Evolutionary conservation across 1,140 invertebrate genomes (phyloP).

Genomic region (Diachasmimorpha longicaudata): DNA sequence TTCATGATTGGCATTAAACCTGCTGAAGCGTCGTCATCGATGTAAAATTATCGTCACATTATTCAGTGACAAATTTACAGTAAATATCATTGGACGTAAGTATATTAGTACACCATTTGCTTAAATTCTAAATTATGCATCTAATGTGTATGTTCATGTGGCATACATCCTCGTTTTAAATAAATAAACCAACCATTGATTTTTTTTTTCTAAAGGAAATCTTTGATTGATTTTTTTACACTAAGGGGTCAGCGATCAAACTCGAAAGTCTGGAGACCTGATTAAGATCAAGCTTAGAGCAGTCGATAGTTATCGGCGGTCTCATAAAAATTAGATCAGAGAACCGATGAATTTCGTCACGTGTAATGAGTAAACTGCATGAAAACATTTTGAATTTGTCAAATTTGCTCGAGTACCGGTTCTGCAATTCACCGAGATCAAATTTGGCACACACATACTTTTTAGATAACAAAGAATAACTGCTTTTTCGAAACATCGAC

Average conservation of each 20-base stretch:
- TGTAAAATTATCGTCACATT: background rate
- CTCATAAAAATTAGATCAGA: no score
- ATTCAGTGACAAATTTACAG: background rate
- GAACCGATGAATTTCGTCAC: no score
- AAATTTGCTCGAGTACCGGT: no score
- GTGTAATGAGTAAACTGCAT: no score
- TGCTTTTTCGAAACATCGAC: no score
- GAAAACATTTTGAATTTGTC: no score
- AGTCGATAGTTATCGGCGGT: no score
- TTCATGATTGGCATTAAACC: background rate
- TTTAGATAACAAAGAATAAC: no score
- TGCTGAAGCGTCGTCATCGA: background rate
- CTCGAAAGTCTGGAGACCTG: no score
- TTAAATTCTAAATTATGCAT: background rate
- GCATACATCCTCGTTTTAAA: background rate
- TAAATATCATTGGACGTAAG: background rate
- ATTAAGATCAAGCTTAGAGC: no score
- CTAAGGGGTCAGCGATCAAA: background rate
- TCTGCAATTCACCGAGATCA: no score
- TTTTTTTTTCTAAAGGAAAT: background rate
- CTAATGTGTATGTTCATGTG: background rate
- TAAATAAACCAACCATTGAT: background rate
- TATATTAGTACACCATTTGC: background rate
- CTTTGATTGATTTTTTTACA: background rate
- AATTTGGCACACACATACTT: no score